Conservation (phyloP, 2,797 vertebrate species). For the Rhinatrema bivittatum region DNA sequence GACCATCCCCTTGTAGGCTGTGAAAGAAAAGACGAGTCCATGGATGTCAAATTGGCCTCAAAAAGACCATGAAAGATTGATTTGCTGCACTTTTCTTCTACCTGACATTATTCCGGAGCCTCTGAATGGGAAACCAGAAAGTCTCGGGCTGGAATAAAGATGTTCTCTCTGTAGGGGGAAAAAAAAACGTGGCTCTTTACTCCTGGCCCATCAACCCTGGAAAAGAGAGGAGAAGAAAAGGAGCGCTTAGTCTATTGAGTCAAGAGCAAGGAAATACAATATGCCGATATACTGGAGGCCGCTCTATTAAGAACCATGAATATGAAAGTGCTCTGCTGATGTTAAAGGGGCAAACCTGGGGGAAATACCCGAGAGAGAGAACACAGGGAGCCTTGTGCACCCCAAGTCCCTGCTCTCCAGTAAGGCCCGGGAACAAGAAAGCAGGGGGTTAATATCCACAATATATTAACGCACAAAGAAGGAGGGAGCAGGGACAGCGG, state of each 20-base stretch:
- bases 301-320: constrained; percentile 90
- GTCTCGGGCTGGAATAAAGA: constrained; percentile 86
- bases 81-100: constrained; percentile 84
- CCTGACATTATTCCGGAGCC: constrained; percentile 74
- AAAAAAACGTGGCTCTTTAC: constrained; percentile 69
- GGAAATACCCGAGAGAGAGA: constrained; percentile 43
- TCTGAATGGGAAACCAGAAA: constrained; percentile 75
- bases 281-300: constrained; percentile 75
- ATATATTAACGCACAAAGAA: background rate
- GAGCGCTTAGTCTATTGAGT: constrained; percentile 60
- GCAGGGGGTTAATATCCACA: background rate
- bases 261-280: constrained; percentile 68
- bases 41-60: constrained; percentile 83
- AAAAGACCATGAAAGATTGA: constrained; percentile 89
- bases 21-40: constrained; percentile 67
- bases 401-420: background rate
- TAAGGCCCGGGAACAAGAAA: too few relatives aligned
- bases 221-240: constrained; percentile 74
- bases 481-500: constrained; percentile 14
- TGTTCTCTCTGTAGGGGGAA: constrained; percentile 76
- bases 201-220: constrained; percentile 82
- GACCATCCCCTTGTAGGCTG: constrained; percentile 73
- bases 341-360: constrained; percentile 28
- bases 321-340: constrained; percentile 74
- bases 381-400: constrained; percentile 37